Evolutionary conservation across 2,113 vertebrate species (phyloP), one percentile per base, ranked within the genome.

Genomic region (Lagopus leucura): DNA sequence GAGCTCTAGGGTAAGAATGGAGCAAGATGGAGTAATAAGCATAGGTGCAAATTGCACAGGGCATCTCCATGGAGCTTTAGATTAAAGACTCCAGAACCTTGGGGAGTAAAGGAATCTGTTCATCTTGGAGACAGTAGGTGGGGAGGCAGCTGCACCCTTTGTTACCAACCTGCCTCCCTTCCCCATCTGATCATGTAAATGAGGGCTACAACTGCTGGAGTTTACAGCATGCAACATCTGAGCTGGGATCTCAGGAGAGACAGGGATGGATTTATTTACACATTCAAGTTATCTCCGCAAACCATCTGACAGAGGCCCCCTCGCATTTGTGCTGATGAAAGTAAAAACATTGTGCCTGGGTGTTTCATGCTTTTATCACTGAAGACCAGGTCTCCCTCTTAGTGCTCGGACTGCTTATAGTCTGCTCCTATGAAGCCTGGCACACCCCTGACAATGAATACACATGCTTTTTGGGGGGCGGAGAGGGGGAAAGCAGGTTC

Each of bases 81-180:
- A 95, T 95, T 27, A 92, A 96, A 94, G 83, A 14, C 80, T 89
- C 11, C 82, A 93, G 95, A 81, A 71, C 95, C 94, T 81, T 43
- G 50, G 95, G 96, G 57, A 74, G 13, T 87, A 67, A 57, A 60
- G 88, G 94, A 70, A 96, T 95, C 95, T 89, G 92, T 42, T 25
- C 34, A 95, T 95, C 96, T 82, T 8, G 13, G 83, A 90, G 92
- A n/a, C 82, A 54, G 42, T 28, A 21, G 32, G 72, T 91, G 89
- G 94, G 86, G 93, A 73, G 79, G 93, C 72, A 93, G 94, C 87
- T 90, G 93, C 92, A 7, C 13, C 90, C 93, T 95, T 86, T 84
- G 79, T 78, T 82, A 47, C 54, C 11, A 6, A 6, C 21, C 76
- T 77, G 73, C 89, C 81, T 78, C 89, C 93, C 61, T 71, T 48